phyloP scores from a whole-genome alignment of 2,113 vertebrate genomes.

The Panthera leo region DNA sequence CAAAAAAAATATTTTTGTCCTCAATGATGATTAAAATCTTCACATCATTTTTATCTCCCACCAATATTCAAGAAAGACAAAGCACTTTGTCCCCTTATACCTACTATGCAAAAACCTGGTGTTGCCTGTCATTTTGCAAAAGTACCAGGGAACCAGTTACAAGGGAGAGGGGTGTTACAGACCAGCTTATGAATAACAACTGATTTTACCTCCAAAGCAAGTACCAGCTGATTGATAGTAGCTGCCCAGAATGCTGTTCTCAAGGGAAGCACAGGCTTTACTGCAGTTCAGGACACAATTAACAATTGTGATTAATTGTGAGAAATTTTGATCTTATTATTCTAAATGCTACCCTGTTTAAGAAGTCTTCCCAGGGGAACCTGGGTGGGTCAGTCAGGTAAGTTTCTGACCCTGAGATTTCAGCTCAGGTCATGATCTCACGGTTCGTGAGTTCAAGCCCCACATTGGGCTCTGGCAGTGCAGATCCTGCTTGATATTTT shows the following conservation, averaged over 20 bases:
- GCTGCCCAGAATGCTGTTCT: neutral
- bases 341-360: neutral
- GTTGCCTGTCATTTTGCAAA: neutral
- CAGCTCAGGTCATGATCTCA: too few relatives aligned
- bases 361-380: neutral
- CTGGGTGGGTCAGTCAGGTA: too few relatives aligned
- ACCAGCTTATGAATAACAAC: neutral
- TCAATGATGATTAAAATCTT: neutral
- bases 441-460: too few relatives aligned
- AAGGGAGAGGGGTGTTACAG: neutral
- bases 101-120: neutral
- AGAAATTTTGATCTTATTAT: neutral
- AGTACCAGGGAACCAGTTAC: neutral
- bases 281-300: neutral
- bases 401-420: too few relatives aligned
- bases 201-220: slow-evolving; percentile 14
- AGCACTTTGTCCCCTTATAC: neutral
- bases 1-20: neutral
- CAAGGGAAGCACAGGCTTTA: neutral
- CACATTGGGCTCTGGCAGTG: too few relatives aligned
- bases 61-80: neutral
- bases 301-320: neutral
- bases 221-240: neutral
- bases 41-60: neutral
- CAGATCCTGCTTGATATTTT: too few relatives aligned